Evolutionary conservation across 2,888 invertebrate genomes (phyloP).

Genomic region (Anodontia alba): DNA sequence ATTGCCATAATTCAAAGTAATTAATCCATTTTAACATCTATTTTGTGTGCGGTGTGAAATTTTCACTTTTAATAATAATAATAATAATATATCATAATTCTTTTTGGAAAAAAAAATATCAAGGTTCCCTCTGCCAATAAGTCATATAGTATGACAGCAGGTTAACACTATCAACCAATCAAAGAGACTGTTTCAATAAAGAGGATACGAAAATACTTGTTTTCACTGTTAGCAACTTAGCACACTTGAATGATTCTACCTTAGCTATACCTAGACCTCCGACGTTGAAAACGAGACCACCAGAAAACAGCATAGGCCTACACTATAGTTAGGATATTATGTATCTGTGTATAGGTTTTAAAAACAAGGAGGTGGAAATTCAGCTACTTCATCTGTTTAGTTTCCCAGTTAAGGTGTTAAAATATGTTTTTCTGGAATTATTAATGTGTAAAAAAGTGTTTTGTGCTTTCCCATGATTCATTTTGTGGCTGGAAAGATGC

Average conservation of each 20-base stretch:
- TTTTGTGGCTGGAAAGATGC: background rate
- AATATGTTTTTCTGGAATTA: background rate
- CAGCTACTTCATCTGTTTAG: background rate
- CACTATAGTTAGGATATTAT: background rate
- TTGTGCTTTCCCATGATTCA: slow-evolving; percentile 2
- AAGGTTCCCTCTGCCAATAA: background rate
- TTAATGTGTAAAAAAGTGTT: slow-evolving; percentile 4
- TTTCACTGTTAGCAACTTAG: slow-evolving; percentile 57
- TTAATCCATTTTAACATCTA: background rate
- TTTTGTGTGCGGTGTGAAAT: background rate
- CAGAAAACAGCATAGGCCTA: slow-evolving; percentile 1
- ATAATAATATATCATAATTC: background rate
- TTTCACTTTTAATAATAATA: background rate
- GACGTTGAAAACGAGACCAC: slow-evolving; percentile 43
- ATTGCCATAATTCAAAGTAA: background rate
- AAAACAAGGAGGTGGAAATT: slow-evolving; percentile 2
- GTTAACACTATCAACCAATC: slow-evolving; percentile 5
- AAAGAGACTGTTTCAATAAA: slow-evolving; percentile 9
- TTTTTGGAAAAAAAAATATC: background rate
- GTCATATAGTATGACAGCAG: slow-evolving; percentile 10
- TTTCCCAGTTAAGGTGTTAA: background rate
- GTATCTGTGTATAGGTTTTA: background rate
- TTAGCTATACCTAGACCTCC: slow-evolving; percentile 49
- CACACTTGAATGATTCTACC: slow-evolving; percentile 56
- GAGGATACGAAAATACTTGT: slow-evolving; percentile 11